Evolutionary conservation across 1,140 invertebrate species (phyloP).

Genomic region (Macrobrachium rosenbergii): DNA sequence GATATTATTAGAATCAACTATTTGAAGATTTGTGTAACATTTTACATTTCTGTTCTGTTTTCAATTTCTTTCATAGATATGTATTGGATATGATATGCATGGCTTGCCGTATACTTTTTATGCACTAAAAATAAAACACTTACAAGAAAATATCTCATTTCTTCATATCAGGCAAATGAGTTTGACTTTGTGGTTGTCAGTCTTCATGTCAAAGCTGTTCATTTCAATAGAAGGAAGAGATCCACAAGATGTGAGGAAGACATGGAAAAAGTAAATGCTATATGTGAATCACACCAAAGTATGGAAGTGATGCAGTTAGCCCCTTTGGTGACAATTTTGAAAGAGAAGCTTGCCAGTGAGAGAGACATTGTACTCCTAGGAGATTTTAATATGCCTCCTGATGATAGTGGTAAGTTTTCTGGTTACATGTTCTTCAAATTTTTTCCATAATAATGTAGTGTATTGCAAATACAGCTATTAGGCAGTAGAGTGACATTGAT

Average conservation of each 20-base stretch:
- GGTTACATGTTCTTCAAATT: no score
- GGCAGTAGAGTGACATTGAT: no score
- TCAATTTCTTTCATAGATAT: no score
- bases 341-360: slow-evolving; percentile 64
- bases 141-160: background rate
- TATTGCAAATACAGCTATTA: no score
- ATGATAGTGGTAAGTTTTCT: slow-evolving; percentile 51
- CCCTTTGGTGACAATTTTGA: slow-evolving; percentile 45
- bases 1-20: no score
- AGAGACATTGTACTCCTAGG: slow-evolving; percentile 70
- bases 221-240: background rate
- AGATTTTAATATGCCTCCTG: slow-evolving; percentile 68
- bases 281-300: background rate
- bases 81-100: no score
- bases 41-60: background rate
- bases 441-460: no score
- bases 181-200: slow-evolving; percentile 52
- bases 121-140: no score
- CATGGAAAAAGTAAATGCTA: background rate
- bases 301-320: slow-evolving; percentile 37
- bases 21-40: background rate
- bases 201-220: slow-evolving; percentile 41
- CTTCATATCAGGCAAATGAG: slow-evolving; percentile 30
- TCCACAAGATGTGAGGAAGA: background rate
- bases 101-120: no score